Percentiles rank a stretch among this genome's conserved stretches.
Evolutionary conservation across 2,797 vertebrate species (phyloP).

Genomic region (Limnodromus scolopaceus): DNA sequence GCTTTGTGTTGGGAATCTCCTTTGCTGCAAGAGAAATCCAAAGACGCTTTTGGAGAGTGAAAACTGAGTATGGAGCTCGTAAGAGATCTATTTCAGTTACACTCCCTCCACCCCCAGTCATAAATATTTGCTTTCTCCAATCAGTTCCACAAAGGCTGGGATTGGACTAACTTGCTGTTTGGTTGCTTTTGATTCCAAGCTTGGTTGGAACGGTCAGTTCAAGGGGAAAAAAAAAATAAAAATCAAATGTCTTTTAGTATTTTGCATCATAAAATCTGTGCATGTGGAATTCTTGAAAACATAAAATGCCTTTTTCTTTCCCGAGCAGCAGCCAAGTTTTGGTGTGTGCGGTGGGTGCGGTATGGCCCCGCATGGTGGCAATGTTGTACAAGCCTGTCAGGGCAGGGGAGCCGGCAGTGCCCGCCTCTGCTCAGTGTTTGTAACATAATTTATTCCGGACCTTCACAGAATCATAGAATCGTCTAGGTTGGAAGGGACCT

Average conservation of each 20-base stretch:
- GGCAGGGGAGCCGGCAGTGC: background rate
- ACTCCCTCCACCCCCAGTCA: background rate
- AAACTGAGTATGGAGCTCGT: background rate
- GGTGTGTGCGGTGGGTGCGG: background rate
- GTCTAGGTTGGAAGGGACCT: too few species aligned
- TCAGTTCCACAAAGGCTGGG: background rate
- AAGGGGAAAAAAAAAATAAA: background rate
- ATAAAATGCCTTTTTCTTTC: background rate
- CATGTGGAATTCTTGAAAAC: background rate
- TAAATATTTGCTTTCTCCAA: background rate
- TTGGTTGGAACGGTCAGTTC: background rate
- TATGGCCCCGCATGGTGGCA: slow-evolving; percentile 14
- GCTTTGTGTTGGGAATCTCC: background rate
- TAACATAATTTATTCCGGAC: background rate
- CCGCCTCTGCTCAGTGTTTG: background rate
- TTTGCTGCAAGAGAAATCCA: background rate
- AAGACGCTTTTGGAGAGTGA: background rate
- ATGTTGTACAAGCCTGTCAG: background rate
- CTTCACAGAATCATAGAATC: background rate
- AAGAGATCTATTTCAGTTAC: background rate
- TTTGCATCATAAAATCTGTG: background rate
- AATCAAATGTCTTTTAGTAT: background rate
- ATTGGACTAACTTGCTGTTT: background rate
- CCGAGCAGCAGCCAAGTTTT: background rate
- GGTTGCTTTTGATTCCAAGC: background rate